Percentiles rank a stretch among this genome's conserved stretches.
Evolutionary conservation across 2,888 invertebrate genomes (phyloP).

Genomic region (Syritta pipiens): DNA sequence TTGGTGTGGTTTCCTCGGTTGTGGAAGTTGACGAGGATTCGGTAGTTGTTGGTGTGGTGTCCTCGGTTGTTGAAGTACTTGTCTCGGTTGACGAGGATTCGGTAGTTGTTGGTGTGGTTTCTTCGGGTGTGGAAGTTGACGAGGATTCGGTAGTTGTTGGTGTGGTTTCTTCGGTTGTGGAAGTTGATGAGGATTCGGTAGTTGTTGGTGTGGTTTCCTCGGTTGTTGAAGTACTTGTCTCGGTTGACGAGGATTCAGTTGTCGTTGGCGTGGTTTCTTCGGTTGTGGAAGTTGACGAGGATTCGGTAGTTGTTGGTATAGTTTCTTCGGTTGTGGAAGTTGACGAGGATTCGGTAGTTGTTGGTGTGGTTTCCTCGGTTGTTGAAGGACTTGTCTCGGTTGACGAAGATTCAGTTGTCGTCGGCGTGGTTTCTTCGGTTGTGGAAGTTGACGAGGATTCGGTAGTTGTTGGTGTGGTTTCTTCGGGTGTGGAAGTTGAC

Average conservation of each 20-base stretch:
- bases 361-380: not conserved
- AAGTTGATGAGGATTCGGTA: too few species aligned
- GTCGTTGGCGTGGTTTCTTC: not conserved
- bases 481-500: too few species aligned
- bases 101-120: too few species aligned
- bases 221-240: not conserved
- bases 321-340: not conserved
- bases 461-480: too few species aligned
- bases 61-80: not conserved
- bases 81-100: too few species aligned
- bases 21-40: not conserved
- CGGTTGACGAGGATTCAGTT: too few species aligned
- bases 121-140: not conserved
- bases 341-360: too few species aligned
- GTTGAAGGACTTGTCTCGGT: too few species aligned
- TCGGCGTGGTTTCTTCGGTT: not conserved
- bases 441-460: too few species aligned
- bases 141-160: too few species aligned
- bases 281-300: not conserved
- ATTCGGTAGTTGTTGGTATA: too few species aligned
- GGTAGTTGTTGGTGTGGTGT: not conserved
- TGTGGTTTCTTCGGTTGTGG: not conserved
- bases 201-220: not conserved
- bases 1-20: not conserved
- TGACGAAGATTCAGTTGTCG: not conserved